Evolutionary conservation across 2,888 invertebrate genomes (phyloP).

Genomic region (Apamea crenata): DNA sequence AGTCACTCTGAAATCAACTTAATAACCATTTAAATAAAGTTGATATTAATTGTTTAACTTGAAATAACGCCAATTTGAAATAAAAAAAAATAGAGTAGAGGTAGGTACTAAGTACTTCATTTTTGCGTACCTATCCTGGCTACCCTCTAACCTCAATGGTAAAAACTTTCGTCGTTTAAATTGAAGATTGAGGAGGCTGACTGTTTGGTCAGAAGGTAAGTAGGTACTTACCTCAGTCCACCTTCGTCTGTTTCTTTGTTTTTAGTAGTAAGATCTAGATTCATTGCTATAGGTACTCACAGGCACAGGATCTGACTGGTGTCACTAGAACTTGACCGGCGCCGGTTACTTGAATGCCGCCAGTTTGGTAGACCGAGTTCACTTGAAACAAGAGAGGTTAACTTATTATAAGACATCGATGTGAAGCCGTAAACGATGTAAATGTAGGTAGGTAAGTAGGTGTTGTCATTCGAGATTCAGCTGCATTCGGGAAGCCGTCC

Average conservation of each 20-base stretch:
- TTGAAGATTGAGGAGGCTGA: background rate
- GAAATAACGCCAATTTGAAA: no score
- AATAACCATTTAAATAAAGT: no score
- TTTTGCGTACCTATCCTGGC: no score
- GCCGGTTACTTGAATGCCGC: background rate
- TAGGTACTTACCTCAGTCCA: background rate
- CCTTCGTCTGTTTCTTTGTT: background rate
- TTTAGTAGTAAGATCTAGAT: background rate
- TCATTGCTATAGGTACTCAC: slow-evolving; percentile 27
- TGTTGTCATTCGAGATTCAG: background rate
- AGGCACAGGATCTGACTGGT: slow-evolving; percentile 27
- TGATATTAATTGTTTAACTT: no score
- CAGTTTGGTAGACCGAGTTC: slow-evolving; percentile 19
- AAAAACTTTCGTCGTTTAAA: background rate
- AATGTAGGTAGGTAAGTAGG: no score
- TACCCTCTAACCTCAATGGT: background rate
- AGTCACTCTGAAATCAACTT: no score
- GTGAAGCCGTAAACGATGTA: background rate
- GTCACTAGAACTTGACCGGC: slow-evolving; percentile 16
- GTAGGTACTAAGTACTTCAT: background rate
- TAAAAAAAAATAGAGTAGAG: no score
- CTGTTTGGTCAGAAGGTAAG: background rate
- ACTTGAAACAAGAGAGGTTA: slow-evolving; percentile 20
- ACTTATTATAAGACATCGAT: background rate
- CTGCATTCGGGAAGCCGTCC: no score